Evolutionary conservation across 2,888 invertebrate species (phyloP), one percentile per base, ranked within the genome.

Genomic region (Hyposoter didymator): DNA sequence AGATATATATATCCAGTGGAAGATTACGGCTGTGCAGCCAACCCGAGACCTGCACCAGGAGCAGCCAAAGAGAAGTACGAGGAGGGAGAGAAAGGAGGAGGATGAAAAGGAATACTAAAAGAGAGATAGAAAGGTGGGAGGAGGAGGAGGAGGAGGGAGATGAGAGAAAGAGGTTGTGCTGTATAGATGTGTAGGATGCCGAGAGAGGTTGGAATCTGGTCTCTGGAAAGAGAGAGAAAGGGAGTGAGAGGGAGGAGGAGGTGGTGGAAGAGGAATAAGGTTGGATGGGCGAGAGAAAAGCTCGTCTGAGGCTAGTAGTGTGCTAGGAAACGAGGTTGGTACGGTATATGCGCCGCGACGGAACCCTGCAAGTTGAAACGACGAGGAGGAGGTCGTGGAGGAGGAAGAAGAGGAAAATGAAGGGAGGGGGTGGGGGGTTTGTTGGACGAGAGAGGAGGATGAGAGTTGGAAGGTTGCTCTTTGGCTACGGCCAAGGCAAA

Each of bases 401-500:
- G 78, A 80, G 69, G 84, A 76, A 67, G 59, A 28, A 39, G 78
- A 67, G 59, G 59, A 39, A 59, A 64, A 72, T 59, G 62, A 47
- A 66, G 79, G 10, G 19, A 66, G 39, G 72, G 67, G 73, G 62
- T 72, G 52, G 59, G 70, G 52, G 59, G 70, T 64, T 47, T 28
- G 70, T 70, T 67, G 82, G 59, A 62, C 82, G 70, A 74, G 19
- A 43, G 66, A 67, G 74, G 80, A 55, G 74, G 80, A 55, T 75
- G 64, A 52, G 78, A 45, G 45, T 69, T 52, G 75, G 59, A 69
- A 59, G 75, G 49, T 67, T 73, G 69, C 78, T 79, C 72, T 73
- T 62, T 78, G 81, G 85, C 85, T 78, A 74, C 73, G 80, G 73
- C 75, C 49, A 84, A 69, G 85, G 89, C 88, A 90, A 91, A 91